Percentiles rank a stretch among this genome's conserved stretches.
Conservation (phyloP, 2,888 invertebrate species). For the Ophion obscuratus region DNA sequence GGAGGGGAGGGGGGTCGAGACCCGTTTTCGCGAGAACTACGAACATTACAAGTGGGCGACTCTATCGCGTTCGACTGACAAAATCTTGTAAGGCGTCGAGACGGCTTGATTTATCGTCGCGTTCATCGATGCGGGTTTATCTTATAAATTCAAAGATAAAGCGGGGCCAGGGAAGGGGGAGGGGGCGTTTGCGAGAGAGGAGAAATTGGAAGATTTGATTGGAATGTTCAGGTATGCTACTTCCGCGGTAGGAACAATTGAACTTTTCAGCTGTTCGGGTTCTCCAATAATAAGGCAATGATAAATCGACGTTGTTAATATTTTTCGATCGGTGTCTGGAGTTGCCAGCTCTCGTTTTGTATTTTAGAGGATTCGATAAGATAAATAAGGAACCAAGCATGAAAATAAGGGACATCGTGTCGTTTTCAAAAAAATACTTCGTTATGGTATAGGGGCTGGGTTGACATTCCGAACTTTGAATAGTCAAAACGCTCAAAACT, state of each 20-base stretch:
- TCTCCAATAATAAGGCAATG: background rate
- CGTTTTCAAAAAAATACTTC: too few species aligned
- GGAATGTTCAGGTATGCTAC: slow-evolving; percentile 32
- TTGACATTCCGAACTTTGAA: too few species aligned
- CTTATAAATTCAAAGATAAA: slow-evolving; percentile 67
- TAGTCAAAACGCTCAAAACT: too few species aligned
- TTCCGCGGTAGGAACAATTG: slow-evolving; percentile 29
- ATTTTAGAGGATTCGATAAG: too few species aligned
- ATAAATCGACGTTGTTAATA: too few species aligned
- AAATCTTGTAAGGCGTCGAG: slow-evolving; percentile 70
- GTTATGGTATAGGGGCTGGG: too few species aligned
- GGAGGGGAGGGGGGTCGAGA: slow-evolving; percentile 7
- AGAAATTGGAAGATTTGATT: slow-evolving; percentile 20
- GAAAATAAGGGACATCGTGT: too few species aligned
- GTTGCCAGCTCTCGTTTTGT: too few species aligned
- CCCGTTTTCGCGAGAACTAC: slow-evolving; percentile 54
- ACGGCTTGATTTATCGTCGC: slow-evolving; percentile 70
- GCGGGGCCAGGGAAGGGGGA: slow-evolving; percentile 8
- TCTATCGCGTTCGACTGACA: slow-evolving; percentile 69
- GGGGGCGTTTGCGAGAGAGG: background rate
- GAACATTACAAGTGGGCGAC: slow-evolving; percentile 69
- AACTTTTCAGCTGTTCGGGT: background rate
- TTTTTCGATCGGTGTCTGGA: too few species aligned
- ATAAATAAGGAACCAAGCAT: too few species aligned
- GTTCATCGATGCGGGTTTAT: slow-evolving; percentile 71